Conservation (phyloP, 2,797 vertebrate genomes). For the Chrysolophus pictus region DNA sequence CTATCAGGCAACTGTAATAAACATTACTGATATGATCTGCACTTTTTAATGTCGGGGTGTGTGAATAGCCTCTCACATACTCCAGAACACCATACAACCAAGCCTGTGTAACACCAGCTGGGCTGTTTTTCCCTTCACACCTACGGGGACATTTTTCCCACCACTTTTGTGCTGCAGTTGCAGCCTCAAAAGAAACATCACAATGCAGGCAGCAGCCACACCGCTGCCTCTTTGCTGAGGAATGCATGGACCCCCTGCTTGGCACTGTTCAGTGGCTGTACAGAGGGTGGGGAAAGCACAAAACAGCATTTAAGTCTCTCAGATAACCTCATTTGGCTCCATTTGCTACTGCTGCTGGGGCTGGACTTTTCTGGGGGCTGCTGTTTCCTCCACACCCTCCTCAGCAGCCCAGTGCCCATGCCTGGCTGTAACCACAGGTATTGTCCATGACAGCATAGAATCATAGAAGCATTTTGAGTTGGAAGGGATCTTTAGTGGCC, state of each 20-base stretch:
- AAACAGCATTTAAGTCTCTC: neutral
- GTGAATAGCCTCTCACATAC: slow-evolving; percentile 45
- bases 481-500: no score
- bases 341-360: neutral
- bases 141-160: neutral
- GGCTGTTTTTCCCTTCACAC: slow-evolving; percentile 39
- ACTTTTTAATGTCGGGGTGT: slow-evolving; percentile 16
- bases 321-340: neutral
- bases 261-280: neutral
- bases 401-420: fast-evolving
- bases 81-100: neutral
- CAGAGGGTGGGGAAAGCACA: neutral
- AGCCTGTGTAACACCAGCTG: slow-evolving; percentile 14
- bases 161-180: neutral
- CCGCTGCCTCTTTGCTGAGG: neutral
- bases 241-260: slow-evolving; percentile 15
- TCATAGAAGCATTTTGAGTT: no score
- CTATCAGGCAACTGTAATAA: slow-evolving; percentile 28
- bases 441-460: neutral
- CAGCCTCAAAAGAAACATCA: neutral
- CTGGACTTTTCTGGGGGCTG: neutral
- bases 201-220: neutral
- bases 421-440: neutral
- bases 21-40: slow-evolving; percentile 27
- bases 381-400: neutral